phyloP scores from a whole-genome alignment of 2,113 vertebrate species.

The Megalops atlanticus region DNA sequence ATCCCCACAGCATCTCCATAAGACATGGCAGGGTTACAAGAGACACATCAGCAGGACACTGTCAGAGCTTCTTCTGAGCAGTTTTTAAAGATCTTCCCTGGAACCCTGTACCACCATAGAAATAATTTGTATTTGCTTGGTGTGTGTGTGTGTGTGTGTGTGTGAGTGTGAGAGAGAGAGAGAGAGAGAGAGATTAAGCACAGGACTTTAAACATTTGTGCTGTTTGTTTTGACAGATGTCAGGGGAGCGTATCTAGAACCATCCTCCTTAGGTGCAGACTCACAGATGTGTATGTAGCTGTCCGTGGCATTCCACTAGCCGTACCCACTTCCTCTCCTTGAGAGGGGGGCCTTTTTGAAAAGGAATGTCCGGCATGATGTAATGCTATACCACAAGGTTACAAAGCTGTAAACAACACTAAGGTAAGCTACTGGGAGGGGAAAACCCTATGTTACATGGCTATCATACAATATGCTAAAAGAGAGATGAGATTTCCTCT shows the following conservation, averaged over 20 bases:
- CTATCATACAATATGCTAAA: not conserved
- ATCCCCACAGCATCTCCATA: no score
- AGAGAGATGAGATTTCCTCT: not conserved
- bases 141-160: not conserved
- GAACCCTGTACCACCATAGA: not conserved
- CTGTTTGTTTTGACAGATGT: conserved; percentile 40
- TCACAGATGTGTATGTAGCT: conserved; percentile 26
- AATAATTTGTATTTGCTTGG: not conserved
- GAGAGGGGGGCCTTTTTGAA: no score
- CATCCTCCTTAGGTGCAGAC: conserved; percentile 25
- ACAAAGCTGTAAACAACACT: not conserved
- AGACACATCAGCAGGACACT: not conserved
- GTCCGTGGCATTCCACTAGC: conserved; percentile 21
- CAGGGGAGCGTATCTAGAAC: conserved; percentile 31
- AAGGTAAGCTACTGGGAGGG: not conserved
- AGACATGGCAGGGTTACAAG: not conserved
- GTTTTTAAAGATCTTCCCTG: not conserved
- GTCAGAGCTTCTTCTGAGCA: not conserved
- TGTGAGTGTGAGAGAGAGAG: conserved; percentile 1
- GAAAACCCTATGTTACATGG: not conserved
- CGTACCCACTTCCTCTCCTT: conserved; percentile 27
- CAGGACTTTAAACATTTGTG: not conserved
- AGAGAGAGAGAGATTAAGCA: conserved; percentile 1
- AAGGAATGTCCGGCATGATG: not conserved
- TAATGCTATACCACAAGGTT: not conserved